Evolutionary conservation across 2,888 invertebrate genomes (phyloP), one percentile per base, ranked within the genome.

Genomic region (Lymantria dispar): DNA sequence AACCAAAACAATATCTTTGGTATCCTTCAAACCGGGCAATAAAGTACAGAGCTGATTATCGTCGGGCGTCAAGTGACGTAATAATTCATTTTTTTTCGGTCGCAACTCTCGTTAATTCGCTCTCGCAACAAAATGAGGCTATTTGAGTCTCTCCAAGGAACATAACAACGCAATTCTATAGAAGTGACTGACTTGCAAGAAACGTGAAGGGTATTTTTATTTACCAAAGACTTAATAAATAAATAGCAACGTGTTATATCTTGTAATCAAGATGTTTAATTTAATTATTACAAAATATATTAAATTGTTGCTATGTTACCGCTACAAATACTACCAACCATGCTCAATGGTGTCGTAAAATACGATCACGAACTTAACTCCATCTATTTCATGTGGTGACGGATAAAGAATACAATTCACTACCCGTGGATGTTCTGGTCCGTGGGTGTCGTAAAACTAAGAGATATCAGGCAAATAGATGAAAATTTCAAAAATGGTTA

Each of bases 31-130:
- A 65, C 63, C 56, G 54, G 37, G 68, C 68, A 62, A 78, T 78
- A 77, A 78, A 74, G 67, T 64, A 74, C 78, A 72, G 70, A 64
- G 63, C 71, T 67, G 72, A 80, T 78, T 78, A 78, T 74, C 70
- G 68, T 58, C 61, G 59, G 60, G 79, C 73, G 71, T 81, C 77
- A 67, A 74, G 75, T 80, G 74, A 76, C 76, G 75, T 69, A 63
- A 78, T 81, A 76, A 72, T 71, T 81, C 78, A 74, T 75, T 76
- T 79, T 80, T 72, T 68, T 60, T 62, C 58, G 55, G 53, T 58
- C 57, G 53, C 57, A 57, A 62, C 78, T 77, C 80, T 77, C 80
- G 75, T 79, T 79, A 78, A 80, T 77, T 77, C 74, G 59, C 71
- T 69, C 69, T 69, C 64, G 66, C 71, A 64, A 69, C 74, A 68